Conservation (phyloP, 2,797 vertebrate species). For the Lepilemur ruficaudatus region DNA sequence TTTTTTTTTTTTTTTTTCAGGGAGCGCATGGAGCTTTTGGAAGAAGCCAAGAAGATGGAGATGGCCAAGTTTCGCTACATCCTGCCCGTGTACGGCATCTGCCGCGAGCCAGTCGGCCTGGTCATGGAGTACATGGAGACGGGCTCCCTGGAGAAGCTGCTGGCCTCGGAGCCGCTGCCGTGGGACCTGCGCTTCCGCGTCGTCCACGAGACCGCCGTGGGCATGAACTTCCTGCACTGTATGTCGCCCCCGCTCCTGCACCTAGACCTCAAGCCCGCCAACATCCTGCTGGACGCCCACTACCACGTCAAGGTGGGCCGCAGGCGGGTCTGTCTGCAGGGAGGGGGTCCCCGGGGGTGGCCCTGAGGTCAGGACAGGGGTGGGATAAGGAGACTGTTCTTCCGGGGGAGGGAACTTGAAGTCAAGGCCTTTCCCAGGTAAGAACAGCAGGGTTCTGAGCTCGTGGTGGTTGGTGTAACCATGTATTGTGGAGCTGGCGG, state of each 20-base stretch:
- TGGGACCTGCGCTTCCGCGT: constrained; percentile 98
- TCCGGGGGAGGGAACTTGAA: too few relatives aligned
- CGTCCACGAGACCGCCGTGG: constrained; percentile 96
- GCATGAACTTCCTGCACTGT: constrained; percentile 99
- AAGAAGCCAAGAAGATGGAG: constrained; percentile 99
- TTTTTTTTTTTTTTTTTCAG: constrained; percentile 78
- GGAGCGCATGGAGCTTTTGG: constrained; percentile 93
- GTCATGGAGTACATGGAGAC: constrained; percentile 99
- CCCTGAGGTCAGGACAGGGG: fast-evolving
- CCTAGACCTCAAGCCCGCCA: constrained; percentile 97
- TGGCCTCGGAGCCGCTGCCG: constrained; percentile 93
- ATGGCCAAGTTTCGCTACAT: constrained; percentile 98
- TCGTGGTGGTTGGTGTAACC: fast-evolving
- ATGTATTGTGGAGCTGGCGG: fast-evolving
- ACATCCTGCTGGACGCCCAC: constrained; percentile 98
- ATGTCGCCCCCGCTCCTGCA: constrained; percentile 97
- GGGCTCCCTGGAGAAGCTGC: constrained; percentile 94
- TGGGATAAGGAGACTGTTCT: fast-evolving
- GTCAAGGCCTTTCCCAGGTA: background rate
- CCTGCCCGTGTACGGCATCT: constrained; percentile 97
- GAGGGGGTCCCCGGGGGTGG: background rate
- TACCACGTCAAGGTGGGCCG: constrained; percentile 95
- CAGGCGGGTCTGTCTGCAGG: background rate
- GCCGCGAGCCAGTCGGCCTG: constrained; percentile 93
- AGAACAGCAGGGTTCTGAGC: fast-evolving